Evolutionary conservation across 2,888 invertebrate genomes (phyloP), one percentile per base, ranked within the genome.

Genomic region (Heliconius ethilla): DNA sequence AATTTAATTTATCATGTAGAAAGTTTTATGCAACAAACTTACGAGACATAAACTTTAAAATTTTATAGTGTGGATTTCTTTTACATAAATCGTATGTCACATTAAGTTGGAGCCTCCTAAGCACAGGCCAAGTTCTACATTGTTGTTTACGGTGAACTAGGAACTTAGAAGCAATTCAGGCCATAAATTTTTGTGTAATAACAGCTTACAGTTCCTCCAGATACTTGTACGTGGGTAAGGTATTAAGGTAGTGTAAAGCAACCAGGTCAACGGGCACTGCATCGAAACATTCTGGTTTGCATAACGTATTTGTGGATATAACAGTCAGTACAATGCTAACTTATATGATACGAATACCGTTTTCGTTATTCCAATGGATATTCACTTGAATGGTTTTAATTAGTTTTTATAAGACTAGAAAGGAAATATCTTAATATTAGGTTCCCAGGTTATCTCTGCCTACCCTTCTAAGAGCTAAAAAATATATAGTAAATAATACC

Each of bases 111-210:
- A 85, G 83, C 82, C 85, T 84, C 83, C 89, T 87, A 87, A 90
- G 89, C 90, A 90, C 89, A 87, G 91, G 89, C 87, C 88, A 93
- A 93, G 88, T 93, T 92, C 88, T 90, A 87, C 90, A 93, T 92
- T 92, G 91, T 93, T 92, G 92, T 94, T 93, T 93, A 93, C 90
- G 89, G 86, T 87, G 88, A 94, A 92, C 91, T 92, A 88, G 88
- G 89, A 92, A 92, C 90, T 90, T 89, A 89, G 88, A 86, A 86
- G 86, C 91, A 92, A 92, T 94, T 92, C 90, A 89, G 88, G 89
- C 89, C 91, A 90, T 94, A 94, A 93, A 93, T 93, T 92, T 88
- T 86, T 86, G 85, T 91, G 92, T 93, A 93, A 94, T 94, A 94
- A 92, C 92, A 91, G 89, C 90, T 90, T 88, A 86, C 90, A 92